A percentile compares a stretch with the other conserved stretches of the same genome.
Conservation (phyloP, 1,140 invertebrate species). For the Chymomyza costata region DNA sequence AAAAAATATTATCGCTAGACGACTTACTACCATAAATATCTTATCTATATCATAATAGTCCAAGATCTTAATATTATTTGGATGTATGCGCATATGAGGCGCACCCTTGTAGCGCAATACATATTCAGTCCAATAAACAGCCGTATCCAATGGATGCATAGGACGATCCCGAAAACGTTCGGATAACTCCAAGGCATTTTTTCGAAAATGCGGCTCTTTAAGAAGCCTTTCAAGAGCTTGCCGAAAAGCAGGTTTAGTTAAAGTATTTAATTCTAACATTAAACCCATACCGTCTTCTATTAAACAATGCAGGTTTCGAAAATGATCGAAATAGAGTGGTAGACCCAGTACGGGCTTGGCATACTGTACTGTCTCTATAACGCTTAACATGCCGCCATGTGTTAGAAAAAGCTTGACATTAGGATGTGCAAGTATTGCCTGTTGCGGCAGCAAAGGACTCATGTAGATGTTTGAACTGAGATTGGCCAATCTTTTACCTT, state of each 20-base stretch:
- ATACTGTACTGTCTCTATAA: slow-evolving; percentile 81
- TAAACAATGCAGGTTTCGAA: slow-evolving; percentile 76
- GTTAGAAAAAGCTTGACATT: slow-evolving; percentile 82
- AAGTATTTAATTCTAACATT: slow-evolving; percentile 18
- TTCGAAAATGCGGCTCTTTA: slow-evolving; percentile 29
- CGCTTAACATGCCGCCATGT: slow-evolving; percentile 81
- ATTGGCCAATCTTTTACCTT: slow-evolving; percentile 76
- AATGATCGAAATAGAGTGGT: slow-evolving; percentile 80
- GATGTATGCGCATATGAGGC: slow-evolving; percentile 73
- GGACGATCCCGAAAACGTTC: slow-evolving; percentile 79
- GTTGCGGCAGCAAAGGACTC: slow-evolving; percentile 82
- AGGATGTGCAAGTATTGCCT: slow-evolving; percentile 80
- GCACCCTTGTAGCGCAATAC: slow-evolving; percentile 78
- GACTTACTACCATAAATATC: background rate
- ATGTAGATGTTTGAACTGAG: slow-evolving; percentile 79
- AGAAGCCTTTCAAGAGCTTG: slow-evolving; percentile 22
- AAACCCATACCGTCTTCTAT: slow-evolving; percentile 74
- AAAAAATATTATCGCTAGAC: slow-evolving; percentile 11
- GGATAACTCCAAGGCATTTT: slow-evolving; percentile 76
- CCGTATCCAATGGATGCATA: slow-evolving; percentile 78
- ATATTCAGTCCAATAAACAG: slow-evolving; percentile 82
- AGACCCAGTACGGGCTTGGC: slow-evolving; percentile 82
- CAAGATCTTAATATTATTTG: slow-evolving; percentile 76
- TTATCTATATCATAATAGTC: slow-evolving; percentile 77
- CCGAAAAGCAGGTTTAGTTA: slow-evolving; percentile 19